Conservation (phyloP, 2,888 invertebrate species). For the Drosophila picticornis region DNA sequence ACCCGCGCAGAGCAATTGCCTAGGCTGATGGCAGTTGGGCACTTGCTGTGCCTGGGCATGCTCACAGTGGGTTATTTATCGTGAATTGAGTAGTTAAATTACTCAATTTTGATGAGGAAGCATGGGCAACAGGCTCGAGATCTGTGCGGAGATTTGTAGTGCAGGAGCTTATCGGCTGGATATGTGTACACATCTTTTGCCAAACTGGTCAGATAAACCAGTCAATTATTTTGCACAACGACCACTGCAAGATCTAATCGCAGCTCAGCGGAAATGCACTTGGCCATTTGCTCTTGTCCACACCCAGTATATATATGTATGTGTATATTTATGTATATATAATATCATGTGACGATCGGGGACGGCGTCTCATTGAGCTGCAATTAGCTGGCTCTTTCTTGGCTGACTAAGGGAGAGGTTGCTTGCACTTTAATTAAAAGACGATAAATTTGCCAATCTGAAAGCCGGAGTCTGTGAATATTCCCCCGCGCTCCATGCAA, state of each 20-base stretch:
- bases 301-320: conserved; percentile 5
- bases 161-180: conserved; percentile 57
- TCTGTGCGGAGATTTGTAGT: conserved; percentile 26
- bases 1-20: conserved; percentile 58
- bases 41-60: conserved; percentile 57
- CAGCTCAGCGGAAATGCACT: conserved; percentile 49
- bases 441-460: conserved; percentile 83
- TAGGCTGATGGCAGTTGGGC: conserved; percentile 26
- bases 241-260: conserved; percentile 47
- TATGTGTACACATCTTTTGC: conserved; percentile 61
- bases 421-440: conserved; percentile 85
- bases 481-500: neutral
- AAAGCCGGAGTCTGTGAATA: conserved; percentile 34
- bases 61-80: conserved; percentile 77
- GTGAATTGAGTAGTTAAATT: conserved; percentile 82
- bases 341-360: conserved; percentile 27
- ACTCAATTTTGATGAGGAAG: conserved; percentile 76
- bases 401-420: conserved; percentile 76
- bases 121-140: conserved; percentile 23
- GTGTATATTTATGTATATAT: conserved; percentile 1
- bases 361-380: conserved; percentile 51
- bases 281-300: conserved; percentile 17
- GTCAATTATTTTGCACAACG: conserved; percentile 62
- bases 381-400: conserved; percentile 67
- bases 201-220: conserved; percentile 62